Evolutionary conservation across 1,140 invertebrate genomes (phyloP).

Genomic region (Plutomurus gul): DNA sequence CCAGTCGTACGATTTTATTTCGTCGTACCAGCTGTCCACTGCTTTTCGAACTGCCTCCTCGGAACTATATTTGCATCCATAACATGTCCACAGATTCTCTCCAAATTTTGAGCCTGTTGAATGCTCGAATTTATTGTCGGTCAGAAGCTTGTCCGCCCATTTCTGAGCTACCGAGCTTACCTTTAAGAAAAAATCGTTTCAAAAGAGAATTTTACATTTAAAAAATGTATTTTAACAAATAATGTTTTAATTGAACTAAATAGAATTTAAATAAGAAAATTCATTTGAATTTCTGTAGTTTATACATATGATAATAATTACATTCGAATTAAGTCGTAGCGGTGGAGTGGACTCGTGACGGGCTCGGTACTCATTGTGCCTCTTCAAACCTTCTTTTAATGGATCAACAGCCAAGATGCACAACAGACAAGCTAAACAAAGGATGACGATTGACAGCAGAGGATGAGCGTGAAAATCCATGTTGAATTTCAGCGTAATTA

Average conservation of each 20-base stretch:
- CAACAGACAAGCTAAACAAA: no score
- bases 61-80: background rate
- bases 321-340: background rate
- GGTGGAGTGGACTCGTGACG: background rate
- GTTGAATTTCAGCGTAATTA: no score
- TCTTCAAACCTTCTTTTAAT: background rate
- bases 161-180: background rate
- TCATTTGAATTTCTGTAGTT: no score
- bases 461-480: no score
- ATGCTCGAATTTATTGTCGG: background rate
- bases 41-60: slow-evolving; percentile 26
- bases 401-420: no score
- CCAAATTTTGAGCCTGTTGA: background rate
- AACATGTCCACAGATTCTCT: slow-evolving; percentile 37
- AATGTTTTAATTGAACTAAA: no score
- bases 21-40: slow-evolving; percentile 36
- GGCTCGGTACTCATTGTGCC: background rate
- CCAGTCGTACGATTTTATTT: slow-evolving; percentile 34
- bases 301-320: no score
- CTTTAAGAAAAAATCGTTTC: background rate
- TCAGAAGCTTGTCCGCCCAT: slow-evolving; percentile 6
- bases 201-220: background rate
- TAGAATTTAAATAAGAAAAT: no score
- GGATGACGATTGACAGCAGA: no score
- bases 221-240: background rate